Evolutionary conservation across 92 coral and sea anemone genomes (phyloP), one percentile per base, ranked within the genome.

Genomic region (Paragorgia papillata): DNA sequence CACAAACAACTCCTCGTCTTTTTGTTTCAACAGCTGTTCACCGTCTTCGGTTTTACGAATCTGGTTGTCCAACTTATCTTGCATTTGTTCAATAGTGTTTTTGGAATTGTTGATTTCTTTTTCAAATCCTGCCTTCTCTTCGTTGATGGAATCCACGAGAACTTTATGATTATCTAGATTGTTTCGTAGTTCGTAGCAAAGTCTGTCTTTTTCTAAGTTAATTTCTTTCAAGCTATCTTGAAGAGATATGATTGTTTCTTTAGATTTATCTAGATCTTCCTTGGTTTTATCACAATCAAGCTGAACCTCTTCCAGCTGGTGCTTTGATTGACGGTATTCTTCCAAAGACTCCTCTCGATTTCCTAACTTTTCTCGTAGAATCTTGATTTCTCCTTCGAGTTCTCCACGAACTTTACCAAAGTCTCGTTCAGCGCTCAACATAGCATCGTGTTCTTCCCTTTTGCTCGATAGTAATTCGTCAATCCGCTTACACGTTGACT

Each of bases 1-100:
- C 54, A 86, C 85, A 34, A 86, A 89, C 26, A 89, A 57, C 34
- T 89, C 91, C n/a, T 91, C 94, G 10, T 86, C 90, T 62, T 91
- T 91, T 56, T 89, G 86, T 67, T 86, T 68, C 34, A 26, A 43
- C 48, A 89, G 21, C 6, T 40, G 81, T 30, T 76, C 85, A 20
- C 53, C 53, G 9, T 68, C 74, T 35, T 26, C 73, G 9, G 48
- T 70, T 34, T 86, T 81, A 54, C 54, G 44, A 28, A 66, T 80
- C 73, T 53, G 33, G 6, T 70, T 30, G 19, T 75, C 69, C 37
- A 82, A n/a, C 66, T 79, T 81, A 65, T 79, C 88, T 22, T 68
- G 66, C 13, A 84, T 79, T n/a, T 62, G 33, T 33, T 66, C 73
- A 37, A 89, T 63, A 20, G 79, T 83, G 41, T 83, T 66, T 55